Base-by-base conservation (phyloP, 2,888 invertebrate species). In the Parnassius orleans region DNA sequence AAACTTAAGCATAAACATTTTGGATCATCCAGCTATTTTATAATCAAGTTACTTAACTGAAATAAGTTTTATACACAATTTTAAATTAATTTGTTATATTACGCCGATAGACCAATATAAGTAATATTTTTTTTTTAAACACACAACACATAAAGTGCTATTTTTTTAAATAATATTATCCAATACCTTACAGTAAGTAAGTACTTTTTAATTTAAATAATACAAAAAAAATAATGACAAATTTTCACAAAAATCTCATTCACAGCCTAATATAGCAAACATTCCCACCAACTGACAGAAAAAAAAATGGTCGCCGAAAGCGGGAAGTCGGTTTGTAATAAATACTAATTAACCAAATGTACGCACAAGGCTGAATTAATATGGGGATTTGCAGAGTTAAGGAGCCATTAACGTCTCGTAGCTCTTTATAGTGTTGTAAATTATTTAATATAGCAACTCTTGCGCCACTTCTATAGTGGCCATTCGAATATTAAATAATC, bases 311-410 rank as follows among this genome's bases (percentile, higher is more conserved):
- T n/a, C 2, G 19, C 62, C 61, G 67, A 66, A 68, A 68, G 63
- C 64, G 63, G 70, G 69, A 69, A 69, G 71, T 60, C 66, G 52
- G 66, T 68, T 64, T 68, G 69, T 69, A 72, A 81, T 79, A 77
- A 81, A 80, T 75, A 77, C 74, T 83, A 82, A 87, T 84, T 78
- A 83, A 79, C 83, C 81, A 77, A 87, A 84, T 83, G 82, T 79
- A 79, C 77, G 63, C 70, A 69, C 87, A 87, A 88, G 88, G 88
- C 78, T 79, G 78, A 83, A 85, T 86, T 83, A 82, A 87, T 87
- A 80, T 77, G 78, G 76, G 82, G 85, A 84, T 86, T 83, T 82
- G 79, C 73, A 69, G 59, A 48, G 66, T 72, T 80, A 80, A 79
- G 72, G 73, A 74, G 72, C 71, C 73, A 76, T 79, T 78, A 79